Percentiles rank a stretch among this genome's conserved stretches.
Evolutionary conservation across 2,888 invertebrate species (phyloP).

Genomic region (Oegoconia quadripuncta): DNA sequence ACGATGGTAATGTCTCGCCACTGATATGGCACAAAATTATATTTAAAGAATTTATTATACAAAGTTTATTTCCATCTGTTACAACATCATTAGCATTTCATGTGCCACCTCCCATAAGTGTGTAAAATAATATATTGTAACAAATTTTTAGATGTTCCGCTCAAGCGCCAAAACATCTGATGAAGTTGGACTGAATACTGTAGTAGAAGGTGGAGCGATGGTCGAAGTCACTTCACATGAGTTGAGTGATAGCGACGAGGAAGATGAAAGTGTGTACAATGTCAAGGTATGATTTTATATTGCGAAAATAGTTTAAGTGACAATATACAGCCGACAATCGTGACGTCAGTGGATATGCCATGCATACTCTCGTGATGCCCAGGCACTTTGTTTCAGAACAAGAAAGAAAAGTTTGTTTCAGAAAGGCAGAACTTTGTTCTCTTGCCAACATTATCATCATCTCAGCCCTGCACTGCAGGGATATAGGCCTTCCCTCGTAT

Average conservation of each 20-base stretch:
- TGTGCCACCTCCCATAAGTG: too few species aligned
- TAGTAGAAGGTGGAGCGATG: slow-evolving; percentile 57
- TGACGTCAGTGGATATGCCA: background rate
- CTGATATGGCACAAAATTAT: too few species aligned
- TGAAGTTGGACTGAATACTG: slow-evolving; percentile 42
- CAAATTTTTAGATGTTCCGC: slow-evolving; percentile 31
- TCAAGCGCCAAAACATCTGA: slow-evolving; percentile 20
- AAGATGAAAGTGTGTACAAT: slow-evolving; percentile 59
- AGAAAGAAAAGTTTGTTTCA: too few species aligned
- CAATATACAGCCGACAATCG: background rate
- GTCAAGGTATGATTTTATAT: slow-evolving; percentile 48
- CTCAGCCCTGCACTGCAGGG: too few species aligned
- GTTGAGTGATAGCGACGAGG: slow-evolving; percentile 52
- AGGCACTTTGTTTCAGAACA: slow-evolving; percentile 1
- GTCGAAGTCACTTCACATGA: slow-evolving; percentile 60
- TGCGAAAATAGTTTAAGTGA: background rate
- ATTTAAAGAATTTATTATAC: too few species aligned
- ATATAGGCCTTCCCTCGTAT: too few species aligned
- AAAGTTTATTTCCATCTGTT: background rate
- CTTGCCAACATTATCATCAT: too few species aligned
- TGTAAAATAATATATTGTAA: background rate
- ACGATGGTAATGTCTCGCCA: too few species aligned
- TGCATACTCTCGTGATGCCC: background rate
- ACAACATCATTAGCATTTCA: background rate
- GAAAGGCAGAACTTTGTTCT: too few species aligned